Percentiles rank a stretch among this genome's conserved stretches.
These are phyloP conservation scores for Diadema setosum DNA, from an alignment of 35 echinoderm and acorn worm species.

Conservation along the genomic window DNA sequence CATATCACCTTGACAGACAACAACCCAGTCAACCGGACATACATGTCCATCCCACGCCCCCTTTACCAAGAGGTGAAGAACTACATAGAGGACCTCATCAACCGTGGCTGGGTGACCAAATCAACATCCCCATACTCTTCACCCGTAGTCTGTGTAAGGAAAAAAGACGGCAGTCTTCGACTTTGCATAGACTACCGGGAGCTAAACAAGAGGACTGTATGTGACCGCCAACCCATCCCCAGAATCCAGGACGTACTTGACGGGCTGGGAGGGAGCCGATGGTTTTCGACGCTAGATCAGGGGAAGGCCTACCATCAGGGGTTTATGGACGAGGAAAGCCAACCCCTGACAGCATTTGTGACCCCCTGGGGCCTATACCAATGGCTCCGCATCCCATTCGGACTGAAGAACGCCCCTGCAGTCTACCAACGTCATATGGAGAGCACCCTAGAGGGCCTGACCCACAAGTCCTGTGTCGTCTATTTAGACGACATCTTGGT, in stretches of 20 bases:
- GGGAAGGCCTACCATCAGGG: background rate
- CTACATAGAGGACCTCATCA: no score
- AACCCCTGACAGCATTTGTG: constrained; percentile 62
- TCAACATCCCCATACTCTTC: no score
- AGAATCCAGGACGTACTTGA: constrained; percentile 49
- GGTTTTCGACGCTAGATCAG: constrained; percentile 35
- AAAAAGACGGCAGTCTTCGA: no score
- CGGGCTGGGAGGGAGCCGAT: constrained; percentile 21
- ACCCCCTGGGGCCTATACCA: constrained; percentile 63
- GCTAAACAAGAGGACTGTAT: constrained; percentile 38
- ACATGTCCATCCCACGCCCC: no score
- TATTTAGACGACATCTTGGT: constrained; percentile 71
- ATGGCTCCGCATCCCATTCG: no score
- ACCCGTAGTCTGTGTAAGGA: no score
- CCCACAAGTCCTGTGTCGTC: constrained; percentile 34
- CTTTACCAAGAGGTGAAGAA: no score
- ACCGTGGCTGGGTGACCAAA: no score
- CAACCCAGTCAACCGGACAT: no score
- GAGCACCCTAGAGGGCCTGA: constrained; percentile 7
- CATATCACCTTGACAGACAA: no score
- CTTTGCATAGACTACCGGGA: constrained; percentile 30
- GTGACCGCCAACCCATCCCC: constrained; percentile 49
- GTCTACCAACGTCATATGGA: constrained; percentile 56
- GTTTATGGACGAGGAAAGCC: background rate
- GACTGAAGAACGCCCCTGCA: constrained; percentile 71